Conservation (phyloP, 2,888 invertebrate genomes). For the Sphaeridia pumilis region DNA sequence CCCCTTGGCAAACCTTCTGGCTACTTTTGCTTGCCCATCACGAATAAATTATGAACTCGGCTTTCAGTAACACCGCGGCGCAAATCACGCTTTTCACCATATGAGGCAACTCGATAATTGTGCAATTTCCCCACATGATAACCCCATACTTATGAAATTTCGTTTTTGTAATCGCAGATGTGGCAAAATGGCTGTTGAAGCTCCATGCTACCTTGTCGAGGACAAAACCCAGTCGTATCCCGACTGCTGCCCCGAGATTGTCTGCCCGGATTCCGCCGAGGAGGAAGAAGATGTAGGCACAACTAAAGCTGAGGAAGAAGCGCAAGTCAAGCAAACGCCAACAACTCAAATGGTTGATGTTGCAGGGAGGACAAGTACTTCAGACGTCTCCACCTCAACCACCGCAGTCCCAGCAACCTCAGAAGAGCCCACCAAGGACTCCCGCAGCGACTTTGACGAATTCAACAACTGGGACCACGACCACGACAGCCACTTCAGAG, state of each 20-base stretch:
- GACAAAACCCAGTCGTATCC: constrained; percentile 26
- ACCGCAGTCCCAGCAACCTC: background rate
- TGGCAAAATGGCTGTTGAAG: constrained; percentile 24
- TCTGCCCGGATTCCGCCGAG: constrained; percentile 30
- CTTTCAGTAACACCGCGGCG: too few relatives aligned
- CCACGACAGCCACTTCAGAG: background rate
- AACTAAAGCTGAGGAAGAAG: constrained; percentile 2
- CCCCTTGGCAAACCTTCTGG: too few relatives aligned
- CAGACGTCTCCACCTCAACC: constrained; percentile 1
- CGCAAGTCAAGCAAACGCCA: background rate
- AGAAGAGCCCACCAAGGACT: constrained; percentile 11
- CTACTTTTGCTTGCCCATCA: too few relatives aligned
- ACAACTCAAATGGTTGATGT: background rate
- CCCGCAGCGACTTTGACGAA: constrained; percentile 3
- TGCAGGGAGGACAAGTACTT: constrained; percentile 1
- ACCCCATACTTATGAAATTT: too few relatives aligned
- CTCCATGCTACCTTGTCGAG: constrained; percentile 31
- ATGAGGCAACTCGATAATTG: too few relatives aligned
- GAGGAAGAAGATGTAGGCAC: constrained; percentile 11
- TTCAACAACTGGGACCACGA: constrained; percentile 7
- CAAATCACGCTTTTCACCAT: too few relatives aligned
- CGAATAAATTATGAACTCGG: too few relatives aligned
- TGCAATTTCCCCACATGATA: too few relatives aligned
- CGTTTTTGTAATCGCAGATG: constrained; percentile 25
- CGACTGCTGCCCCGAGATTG: constrained; percentile 30